Evolutionary conservation across 2,888 invertebrate genomes (phyloP).

Genomic region (Caenorhabditis sp.): DNA sequence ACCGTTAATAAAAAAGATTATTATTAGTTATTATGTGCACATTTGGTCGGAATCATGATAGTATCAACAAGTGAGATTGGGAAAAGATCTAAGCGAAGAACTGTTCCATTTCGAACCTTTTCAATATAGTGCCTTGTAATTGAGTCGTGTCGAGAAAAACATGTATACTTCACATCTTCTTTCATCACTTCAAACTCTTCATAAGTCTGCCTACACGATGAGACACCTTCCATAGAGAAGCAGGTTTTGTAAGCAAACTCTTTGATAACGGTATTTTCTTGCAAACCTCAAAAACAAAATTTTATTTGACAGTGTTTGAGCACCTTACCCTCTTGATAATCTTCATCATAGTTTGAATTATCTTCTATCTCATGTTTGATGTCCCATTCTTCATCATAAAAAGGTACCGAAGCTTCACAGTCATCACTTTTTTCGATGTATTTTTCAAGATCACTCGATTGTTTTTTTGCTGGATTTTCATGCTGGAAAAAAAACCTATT

Average conservation of each 20-base stretch:
- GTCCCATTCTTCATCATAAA: too few species aligned
- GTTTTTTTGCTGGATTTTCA: too few species aligned
- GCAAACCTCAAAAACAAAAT: background rate
- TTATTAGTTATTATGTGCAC: background rate
- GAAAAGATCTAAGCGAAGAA: background rate
- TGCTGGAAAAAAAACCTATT: too few species aligned
- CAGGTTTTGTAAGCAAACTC: background rate
- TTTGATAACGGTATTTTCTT: background rate
- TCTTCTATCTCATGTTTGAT: too few species aligned
- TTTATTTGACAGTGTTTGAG: background rate
- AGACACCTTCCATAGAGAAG: background rate
- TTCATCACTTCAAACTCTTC: background rate
- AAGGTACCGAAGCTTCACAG: too few species aligned
- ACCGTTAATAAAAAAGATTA: too few species aligned
- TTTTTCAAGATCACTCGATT: too few species aligned
- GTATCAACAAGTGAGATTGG: background rate
- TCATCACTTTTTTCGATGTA: too few species aligned
- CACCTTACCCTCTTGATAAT: too few species aligned
- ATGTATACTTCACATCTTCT: background rate
- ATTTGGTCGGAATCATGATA: background rate
- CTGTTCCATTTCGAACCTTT: background rate
- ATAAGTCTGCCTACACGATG: background rate
- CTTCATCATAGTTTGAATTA: too few species aligned
- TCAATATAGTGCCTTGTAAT: background rate
- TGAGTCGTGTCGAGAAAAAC: background rate